Conservation (phyloP, 2,797 vertebrate species). For the Aselliscus stoliczkanus region DNA sequence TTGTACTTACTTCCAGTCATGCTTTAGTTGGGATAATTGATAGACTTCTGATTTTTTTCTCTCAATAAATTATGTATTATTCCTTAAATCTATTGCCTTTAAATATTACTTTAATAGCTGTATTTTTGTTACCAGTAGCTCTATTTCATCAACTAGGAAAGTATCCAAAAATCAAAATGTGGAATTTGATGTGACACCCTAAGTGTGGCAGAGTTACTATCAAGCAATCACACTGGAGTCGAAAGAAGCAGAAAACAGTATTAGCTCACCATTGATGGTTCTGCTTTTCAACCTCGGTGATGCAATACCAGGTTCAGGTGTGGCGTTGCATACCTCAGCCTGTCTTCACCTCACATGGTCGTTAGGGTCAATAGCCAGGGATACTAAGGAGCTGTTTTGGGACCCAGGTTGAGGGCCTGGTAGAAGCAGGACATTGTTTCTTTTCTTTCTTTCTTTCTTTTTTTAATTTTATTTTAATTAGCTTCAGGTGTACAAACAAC, state of each 20-base stretch:
- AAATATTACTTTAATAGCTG: neutral
- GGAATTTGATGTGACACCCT: neutral
- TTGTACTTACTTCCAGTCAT: neutral
- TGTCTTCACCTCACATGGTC: neutral
- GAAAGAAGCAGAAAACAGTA: neutral
- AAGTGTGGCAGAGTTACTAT: neutral
- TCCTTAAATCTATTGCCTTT: neutral
- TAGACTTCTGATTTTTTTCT: neutral
- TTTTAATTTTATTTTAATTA: no score
- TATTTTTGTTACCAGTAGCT: neutral
- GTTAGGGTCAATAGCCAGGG: neutral
- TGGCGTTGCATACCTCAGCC: neutral
- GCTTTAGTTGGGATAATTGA: neutral
- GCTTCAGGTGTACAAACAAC: no score
- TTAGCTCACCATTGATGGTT: accelerated
- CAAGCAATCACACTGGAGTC: neutral
- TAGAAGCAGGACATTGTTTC: neutral
- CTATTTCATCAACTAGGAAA: neutral
- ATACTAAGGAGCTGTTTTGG: neutral
- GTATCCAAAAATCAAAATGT: neutral
- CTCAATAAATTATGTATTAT: neutral
- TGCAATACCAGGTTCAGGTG: neutral
- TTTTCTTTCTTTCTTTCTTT: no score
- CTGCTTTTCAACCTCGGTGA: neutral
- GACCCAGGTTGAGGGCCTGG: neutral